Conservation (phyloP, 2,797 vertebrate species). For the Gouania willdenowi region DNA sequence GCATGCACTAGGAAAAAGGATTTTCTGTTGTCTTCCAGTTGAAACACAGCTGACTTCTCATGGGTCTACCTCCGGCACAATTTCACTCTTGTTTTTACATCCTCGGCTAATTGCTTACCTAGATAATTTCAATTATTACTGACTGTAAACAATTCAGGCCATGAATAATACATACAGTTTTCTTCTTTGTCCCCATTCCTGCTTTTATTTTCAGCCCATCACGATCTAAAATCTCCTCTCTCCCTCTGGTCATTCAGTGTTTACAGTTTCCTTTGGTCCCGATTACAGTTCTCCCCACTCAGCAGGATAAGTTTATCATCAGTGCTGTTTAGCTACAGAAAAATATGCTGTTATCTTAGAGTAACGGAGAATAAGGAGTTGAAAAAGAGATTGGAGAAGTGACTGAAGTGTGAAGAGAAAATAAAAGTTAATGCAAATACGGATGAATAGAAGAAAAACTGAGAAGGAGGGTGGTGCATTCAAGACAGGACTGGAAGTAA, state of each 20-base stretch:
- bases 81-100: conserved; percentile 59
- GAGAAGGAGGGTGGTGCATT: conserved; percentile 8
- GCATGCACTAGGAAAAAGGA: conserved; percentile 63
- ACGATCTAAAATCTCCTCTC: conserved; percentile 25
- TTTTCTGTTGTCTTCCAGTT: conserved; percentile 65
- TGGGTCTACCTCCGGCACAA: conserved; percentile 59
- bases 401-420: conserved; percentile 23
- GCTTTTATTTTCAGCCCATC: conserved; percentile 11
- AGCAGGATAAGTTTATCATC: conserved; percentile 59
- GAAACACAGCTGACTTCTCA: conserved; percentile 73
- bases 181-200: background rate
- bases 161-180: conserved; percentile 2
- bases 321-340: conserved; percentile 72
- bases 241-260: conserved; percentile 41
- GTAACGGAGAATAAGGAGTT: conserved; percentile 25
- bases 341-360: conserved; percentile 70
- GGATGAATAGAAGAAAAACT: conserved; percentile 11
- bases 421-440: conserved; percentile 52
- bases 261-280: conserved; percentile 48
- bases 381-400: background rate
- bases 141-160: conserved; percentile 44
- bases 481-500: conserved; percentile 28
- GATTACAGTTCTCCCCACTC: conserved; percentile 57
- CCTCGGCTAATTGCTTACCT: conserved; percentile 71
- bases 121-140: conserved; percentile 68